A percentile compares a stretch with the other conserved stretches of the same genome.
Conservation (phyloP, 1,140 invertebrate genomes). For the Drosophila quadrilineata region DNA sequence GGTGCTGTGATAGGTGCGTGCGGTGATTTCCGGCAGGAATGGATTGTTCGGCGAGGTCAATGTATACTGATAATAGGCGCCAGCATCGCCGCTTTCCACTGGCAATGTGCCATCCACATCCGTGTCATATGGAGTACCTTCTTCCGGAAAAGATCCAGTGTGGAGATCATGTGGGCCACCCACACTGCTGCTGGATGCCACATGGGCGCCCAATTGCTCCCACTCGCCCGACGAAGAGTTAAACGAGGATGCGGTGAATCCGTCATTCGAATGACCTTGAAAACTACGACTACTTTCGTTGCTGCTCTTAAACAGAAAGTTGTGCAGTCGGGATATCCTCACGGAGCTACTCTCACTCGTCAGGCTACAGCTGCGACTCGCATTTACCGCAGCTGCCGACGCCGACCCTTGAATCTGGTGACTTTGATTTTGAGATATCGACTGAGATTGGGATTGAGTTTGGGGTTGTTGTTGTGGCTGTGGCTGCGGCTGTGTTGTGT, state of each 20-base stretch:
- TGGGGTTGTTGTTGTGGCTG: slow-evolving; percentile 14
- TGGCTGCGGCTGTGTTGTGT: slow-evolving; percentile 4
- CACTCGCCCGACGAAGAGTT: slow-evolving; percentile 77
- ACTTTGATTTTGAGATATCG: too few relatives aligned
- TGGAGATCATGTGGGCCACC: slow-evolving; percentile 51
- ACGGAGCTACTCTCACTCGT: slow-evolving; percentile 76
- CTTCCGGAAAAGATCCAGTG: slow-evolving; percentile 61
- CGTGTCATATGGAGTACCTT: slow-evolving; percentile 51
- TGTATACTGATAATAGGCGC: slow-evolving; percentile 74
- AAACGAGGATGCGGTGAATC: slow-evolving; percentile 71
- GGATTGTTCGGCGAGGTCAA: slow-evolving; percentile 79
- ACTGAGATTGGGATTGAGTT: too few relatives aligned
- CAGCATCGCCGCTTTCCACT: slow-evolving; percentile 38
- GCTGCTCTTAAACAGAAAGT: slow-evolving; percentile 78
- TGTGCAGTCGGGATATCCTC: slow-evolving; percentile 66
- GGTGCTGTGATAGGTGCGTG: slow-evolving; percentile 69
- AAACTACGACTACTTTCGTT: slow-evolving; percentile 70
- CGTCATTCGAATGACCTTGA: slow-evolving; percentile 74
- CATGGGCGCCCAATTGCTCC: slow-evolving; percentile 67
- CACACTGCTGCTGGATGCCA: slow-evolving; percentile 38
- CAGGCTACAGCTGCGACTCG: slow-evolving; percentile 69
- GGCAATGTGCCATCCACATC: slow-evolving; percentile 43
- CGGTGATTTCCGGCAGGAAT: slow-evolving; percentile 76
- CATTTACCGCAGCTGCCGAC: slow-evolving; percentile 5
- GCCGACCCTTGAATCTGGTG: too few relatives aligned